Base-by-base conservation (phyloP, 92 coral and sea anemone species). In the Muricea muricata region DNA sequence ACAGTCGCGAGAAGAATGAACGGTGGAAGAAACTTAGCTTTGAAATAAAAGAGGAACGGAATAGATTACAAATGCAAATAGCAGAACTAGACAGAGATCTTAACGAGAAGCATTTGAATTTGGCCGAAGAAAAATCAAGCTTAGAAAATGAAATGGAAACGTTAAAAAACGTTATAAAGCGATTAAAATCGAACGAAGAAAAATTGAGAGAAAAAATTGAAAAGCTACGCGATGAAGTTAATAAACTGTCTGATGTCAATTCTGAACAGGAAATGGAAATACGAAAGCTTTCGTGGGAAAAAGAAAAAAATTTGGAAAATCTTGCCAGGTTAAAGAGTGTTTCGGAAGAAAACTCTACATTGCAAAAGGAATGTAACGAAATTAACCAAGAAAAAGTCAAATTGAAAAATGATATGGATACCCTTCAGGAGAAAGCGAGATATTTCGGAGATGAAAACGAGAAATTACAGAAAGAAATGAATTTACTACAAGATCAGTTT, bases 211-310 rank as follows among this genome's bases (percentile, higher is more conserved):
- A 23, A 2, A 78, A 78, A 58, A 78, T 78, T 21, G 83, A 78
- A 56, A 71, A 78, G 17, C 83, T 78, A n/a, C 83, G 83, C 1
- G 71, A 58, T 9, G 83, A 78, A 0, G 71, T 56, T 33, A 71
- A 37, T 23, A 55, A 78, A 35, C 46, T 78, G 20, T 78, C 34
- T 13, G 54, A 78, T 18, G 57, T 25, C 23, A 78, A 58, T 28
- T 32, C 83, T 23, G 83, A 78, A n/a, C 83, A 78, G 31, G 69
- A 78, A 78, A 34, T 63, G 23, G 69, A 78, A 40, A 78, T 78
- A 14, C 48, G 70, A 24, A 56, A 57, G 13, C 83, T 78, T 7
- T 35, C 63, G 13, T 41, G 41, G 21, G 83, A 56, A 55, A 78
- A 78, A 37, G 32, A 58, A n/a, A 56, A 23, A 58, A 32, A 56